Conservation (phyloP, 2,113 vertebrate genomes). For the Muntiacus muntjak region DNA sequence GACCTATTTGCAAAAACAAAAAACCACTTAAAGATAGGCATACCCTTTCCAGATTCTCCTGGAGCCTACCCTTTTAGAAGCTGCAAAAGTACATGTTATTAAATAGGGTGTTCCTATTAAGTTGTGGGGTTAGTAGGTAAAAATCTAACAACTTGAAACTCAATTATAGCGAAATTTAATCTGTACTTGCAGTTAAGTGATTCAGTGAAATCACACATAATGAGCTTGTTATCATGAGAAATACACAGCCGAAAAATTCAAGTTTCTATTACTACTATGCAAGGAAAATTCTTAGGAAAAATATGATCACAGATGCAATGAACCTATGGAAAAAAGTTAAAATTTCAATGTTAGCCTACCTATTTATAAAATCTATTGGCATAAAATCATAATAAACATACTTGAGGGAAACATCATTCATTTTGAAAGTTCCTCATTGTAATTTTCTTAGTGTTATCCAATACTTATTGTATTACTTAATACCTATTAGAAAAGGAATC, state of each 20-base stretch:
- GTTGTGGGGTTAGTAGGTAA: neutral
- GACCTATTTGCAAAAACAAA: neutral
- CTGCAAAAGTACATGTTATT: neutral
- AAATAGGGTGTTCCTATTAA: neutral
- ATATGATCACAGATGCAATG: neutral
- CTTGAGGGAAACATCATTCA: neutral
- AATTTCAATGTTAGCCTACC: neutral
- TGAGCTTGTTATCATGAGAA: constrained; percentile 4
- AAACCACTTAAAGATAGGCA: neutral
- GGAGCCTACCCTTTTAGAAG: neutral
- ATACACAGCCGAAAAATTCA: neutral
- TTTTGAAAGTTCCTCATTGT: neutral
- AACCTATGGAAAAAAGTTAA: neutral
- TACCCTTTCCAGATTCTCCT: neutral
- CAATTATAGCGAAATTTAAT: neutral
- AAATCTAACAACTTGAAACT: neutral
- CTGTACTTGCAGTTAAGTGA: neutral
- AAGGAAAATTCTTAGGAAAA: neutral
- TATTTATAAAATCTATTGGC: neutral
- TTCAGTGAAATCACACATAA: neutral
- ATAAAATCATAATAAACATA: neutral
- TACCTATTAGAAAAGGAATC: neutral
- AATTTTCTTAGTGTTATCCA: neutral
- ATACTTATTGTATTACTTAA: constrained; percentile 19
- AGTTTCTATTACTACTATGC: neutral